A percentile compares a stretch with the other conserved stretches of the same genome.
phyloP scores from a whole-genome alignment of 2,888 invertebrate genomes.

The Tipula confusa region DNA sequence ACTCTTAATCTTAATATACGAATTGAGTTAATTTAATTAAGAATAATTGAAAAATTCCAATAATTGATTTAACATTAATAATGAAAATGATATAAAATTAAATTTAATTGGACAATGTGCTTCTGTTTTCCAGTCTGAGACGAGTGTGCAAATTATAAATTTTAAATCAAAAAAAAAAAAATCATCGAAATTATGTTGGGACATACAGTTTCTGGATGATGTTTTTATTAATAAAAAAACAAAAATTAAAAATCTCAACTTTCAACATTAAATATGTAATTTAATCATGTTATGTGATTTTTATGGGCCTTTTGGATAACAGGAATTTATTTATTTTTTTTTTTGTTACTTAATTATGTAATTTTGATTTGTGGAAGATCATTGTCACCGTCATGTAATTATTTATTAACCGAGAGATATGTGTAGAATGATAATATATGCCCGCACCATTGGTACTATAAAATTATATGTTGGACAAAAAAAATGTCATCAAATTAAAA shows the following conservation, averaged over 20 bases:
- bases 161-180: background rate
- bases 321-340: background rate
- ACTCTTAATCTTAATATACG: background rate
- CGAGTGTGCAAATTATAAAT: constrained; percentile 5
- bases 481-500: no score
- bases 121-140: background rate
- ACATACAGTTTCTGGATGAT: background rate
- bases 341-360: background rate
- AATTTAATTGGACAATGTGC: background rate
- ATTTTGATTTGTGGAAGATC: background rate
- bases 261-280: constrained; percentile 5
- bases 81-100: background rate
- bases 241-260: no score
- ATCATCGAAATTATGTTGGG: background rate
- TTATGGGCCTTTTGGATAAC: background rate
- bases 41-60: constrained; percentile 20
- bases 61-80: background rate
- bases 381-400: background rate
- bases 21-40: background rate
- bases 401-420: no score
- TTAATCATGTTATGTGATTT: background rate
- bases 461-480: no score
- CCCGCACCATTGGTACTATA: no score
- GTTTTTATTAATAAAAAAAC: background rate
- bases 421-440: no score